These are phyloP conservation scores for Glandiceps talaboti DNA, from an alignment of 53 echinoderm and acorn worm genomes.

Conservation along the genomic window DNA sequence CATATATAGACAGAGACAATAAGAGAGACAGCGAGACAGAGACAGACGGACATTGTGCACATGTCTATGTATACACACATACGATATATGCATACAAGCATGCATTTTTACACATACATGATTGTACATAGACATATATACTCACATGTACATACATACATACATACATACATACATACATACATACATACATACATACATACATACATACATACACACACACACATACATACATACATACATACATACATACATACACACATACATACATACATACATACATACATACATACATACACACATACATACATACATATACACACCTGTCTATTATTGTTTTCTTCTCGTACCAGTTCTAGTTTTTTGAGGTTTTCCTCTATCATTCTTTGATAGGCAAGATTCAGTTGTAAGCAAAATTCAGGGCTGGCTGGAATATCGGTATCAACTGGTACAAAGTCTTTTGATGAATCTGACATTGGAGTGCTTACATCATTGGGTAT, in stretches of 20 bases:
- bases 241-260: conserved; percentile 13
- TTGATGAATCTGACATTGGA: too few relatives aligned
- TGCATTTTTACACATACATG: background rate
- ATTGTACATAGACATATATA: background rate
- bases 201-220: conserved; percentile 9
- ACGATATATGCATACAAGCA: too few relatives aligned
- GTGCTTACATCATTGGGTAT: too few relatives aligned
- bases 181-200: conserved; percentile 8
- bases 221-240: conserved; percentile 15
- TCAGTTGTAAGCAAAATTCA: background rate
- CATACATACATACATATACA: conserved; percentile 9
- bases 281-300: conserved; percentile 8
- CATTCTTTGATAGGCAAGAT: background rate
- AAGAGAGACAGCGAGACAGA: too few relatives aligned
- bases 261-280: conserved; percentile 15
- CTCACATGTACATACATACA: background rate
- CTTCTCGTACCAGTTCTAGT: background rate
- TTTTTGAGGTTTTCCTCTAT: background rate
- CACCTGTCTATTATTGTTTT: background rate
- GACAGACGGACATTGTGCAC: too few relatives aligned
- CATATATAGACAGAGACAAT: too few relatives aligned
- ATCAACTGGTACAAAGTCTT: too few relatives aligned
- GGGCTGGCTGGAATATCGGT: background rate
- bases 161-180: conserved; percentile 7
- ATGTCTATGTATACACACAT: too few relatives aligned